A percentile compares a stretch with the other conserved stretches of the same genome.
phyloP scores from a whole-genome alignment of 2,113 vertebrate genomes.

The Menidia beryllina region DNA sequence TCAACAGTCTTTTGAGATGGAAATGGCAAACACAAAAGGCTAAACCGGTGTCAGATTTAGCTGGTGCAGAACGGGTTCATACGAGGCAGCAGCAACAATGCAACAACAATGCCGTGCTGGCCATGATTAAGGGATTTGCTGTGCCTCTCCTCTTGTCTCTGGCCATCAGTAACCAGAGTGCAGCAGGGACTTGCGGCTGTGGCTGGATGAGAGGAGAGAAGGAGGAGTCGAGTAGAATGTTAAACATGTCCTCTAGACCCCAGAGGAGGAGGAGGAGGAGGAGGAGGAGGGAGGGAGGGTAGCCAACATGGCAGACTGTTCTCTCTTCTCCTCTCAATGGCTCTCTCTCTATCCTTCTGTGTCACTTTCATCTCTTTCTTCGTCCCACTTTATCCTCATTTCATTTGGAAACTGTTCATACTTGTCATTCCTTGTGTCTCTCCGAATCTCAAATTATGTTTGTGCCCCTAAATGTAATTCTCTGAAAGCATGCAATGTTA shows the following conservation, averaged over 20 bases:
- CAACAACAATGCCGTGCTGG: conserved; percentile 35
- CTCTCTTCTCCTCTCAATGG: conserved; percentile 27
- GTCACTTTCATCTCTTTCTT: conserved; percentile 20
- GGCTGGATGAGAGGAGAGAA: conserved; percentile 71
- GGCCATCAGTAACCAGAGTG: conserved; percentile 72
- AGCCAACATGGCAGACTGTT: conserved; percentile 67
- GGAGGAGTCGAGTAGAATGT: conserved; percentile 79
- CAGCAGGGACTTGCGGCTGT: conserved; percentile 72
- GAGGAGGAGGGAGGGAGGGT: conserved; percentile 70
- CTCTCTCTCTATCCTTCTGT: conserved; percentile 8
- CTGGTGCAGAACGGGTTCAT: neutral
- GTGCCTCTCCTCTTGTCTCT: conserved; percentile 56
- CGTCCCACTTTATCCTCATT: conserved; percentile 38
- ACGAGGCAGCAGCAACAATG: conserved; percentile 37
- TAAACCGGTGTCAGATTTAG: neutral
- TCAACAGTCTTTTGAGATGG: neutral
- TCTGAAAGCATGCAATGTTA: conserved; percentile 33
- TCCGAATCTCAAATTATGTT: conserved; percentile 9
- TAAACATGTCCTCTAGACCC: conserved; percentile 82
- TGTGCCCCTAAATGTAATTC: conserved; percentile 42
- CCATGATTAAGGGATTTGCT: conserved; percentile 68
- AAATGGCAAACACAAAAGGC: neutral
- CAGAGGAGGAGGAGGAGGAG: conserved; percentile 65
- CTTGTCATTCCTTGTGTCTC: conserved; percentile 1
- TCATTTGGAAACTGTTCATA: conserved; percentile 18